phyloP scores from a whole-genome alignment of 2,797 vertebrate genomes.

The Takifugu ocellatus region DNA sequence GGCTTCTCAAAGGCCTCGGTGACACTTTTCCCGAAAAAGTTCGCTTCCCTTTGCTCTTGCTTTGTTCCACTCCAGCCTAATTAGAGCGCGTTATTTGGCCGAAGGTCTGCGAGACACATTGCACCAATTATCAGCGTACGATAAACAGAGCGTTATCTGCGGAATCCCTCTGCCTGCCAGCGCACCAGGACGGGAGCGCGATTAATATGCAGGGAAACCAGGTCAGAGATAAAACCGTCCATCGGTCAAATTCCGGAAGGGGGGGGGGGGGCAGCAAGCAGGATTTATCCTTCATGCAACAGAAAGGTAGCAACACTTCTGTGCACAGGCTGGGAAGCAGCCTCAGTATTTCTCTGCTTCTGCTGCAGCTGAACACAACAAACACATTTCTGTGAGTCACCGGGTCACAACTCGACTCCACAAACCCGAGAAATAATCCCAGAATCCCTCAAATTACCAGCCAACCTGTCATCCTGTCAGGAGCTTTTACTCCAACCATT shows the following conservation, averaged over 20 bases:
- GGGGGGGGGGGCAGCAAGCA: neutral
- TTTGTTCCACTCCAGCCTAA: conserved; percentile 50
- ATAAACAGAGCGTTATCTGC: conserved; percentile 66
- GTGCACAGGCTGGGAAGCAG: neutral
- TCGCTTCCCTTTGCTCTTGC: conserved; percentile 24
- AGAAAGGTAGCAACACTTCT: neutral
- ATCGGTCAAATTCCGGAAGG: conserved; percentile 48
- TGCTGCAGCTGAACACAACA: too few relatives aligned
- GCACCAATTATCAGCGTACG: conserved; percentile 53
- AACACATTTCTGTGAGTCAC: neutral
- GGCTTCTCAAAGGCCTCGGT: conserved; percentile 5
- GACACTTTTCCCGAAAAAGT: conserved; percentile 23
- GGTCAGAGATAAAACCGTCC: conserved; percentile 62
- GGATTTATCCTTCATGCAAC: conserved; percentile 6
- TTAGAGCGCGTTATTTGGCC: conserved; percentile 63
- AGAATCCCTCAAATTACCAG: neutral
- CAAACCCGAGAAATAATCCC: neutral
- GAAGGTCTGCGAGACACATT: conserved; percentile 63
- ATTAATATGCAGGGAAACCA: conserved; percentile 73
- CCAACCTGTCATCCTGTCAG: neutral
- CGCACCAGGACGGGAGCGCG: conserved; percentile 37
- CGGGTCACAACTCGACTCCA: neutral
- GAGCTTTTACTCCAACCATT: neutral
- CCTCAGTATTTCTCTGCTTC: too few relatives aligned
- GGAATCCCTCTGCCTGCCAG: conserved; percentile 62